Conservation (phyloP, 1,140 invertebrate genomes). For the Alviniconcha marisindica region DNA sequence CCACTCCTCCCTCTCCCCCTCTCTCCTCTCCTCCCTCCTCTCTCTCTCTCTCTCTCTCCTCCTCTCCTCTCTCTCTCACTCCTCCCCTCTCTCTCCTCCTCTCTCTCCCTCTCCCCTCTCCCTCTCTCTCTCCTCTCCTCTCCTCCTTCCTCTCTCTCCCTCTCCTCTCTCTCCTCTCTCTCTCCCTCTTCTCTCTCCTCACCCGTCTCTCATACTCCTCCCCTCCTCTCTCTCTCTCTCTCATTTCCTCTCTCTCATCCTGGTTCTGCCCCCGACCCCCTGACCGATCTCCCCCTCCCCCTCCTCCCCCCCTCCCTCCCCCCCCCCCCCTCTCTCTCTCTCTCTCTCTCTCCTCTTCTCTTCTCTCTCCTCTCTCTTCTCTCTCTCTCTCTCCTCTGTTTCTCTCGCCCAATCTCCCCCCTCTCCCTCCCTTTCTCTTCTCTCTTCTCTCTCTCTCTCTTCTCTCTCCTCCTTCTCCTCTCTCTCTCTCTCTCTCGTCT, state of each 20-base stretch:
- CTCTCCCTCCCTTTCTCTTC: too few species aligned
- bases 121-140: not conserved
- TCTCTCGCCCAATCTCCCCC: too few species aligned
- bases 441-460: too few species aligned
- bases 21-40: not conserved
- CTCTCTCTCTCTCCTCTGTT: too few species aligned
- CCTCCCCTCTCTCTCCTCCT: not conserved
- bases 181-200: not conserved
- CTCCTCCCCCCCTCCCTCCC: not conserved
- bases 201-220: not conserved
- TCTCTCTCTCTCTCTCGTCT: not conserved
- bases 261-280: too few species aligned
- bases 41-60: not conserved
- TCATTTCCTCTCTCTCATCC: too few species aligned
- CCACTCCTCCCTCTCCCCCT: not conserved
- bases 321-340: not conserved
- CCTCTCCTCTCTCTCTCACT: not conserved
- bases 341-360: not conserved
- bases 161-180: not conserved
- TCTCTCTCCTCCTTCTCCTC: too few species aligned
- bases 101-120: not conserved
- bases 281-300: not conserved
- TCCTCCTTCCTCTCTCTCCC: not conserved
- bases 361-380: not conserved
- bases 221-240: too few species aligned